A percentile compares a stretch with the other conserved stretches of the same genome.
Conservation (phyloP, 2,113 vertebrate genomes). For the Cynopterus brachyotis region DNA sequence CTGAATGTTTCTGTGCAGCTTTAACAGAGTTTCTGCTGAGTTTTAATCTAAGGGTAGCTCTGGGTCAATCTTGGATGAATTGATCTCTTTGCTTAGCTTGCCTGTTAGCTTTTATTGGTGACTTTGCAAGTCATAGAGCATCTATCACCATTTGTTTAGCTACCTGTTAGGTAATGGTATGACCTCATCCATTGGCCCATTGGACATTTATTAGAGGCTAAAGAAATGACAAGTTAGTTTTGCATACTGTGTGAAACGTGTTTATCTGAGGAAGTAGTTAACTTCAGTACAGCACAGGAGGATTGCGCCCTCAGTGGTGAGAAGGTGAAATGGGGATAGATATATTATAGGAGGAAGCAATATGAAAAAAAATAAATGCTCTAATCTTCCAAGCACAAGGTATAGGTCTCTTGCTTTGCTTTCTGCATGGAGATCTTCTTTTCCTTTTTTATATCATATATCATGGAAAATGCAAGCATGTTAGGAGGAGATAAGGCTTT, state of each 20-base stretch:
- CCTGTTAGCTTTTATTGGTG: neutral
- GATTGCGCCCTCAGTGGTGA: neutral
- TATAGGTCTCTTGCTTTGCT: neutral
- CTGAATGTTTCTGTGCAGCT: neutral
- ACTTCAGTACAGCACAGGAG: neutral
- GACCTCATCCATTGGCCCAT: neutral
- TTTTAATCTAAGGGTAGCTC: neutral
- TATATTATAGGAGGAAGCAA: neutral
- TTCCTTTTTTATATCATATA: neutral
- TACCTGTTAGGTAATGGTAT: neutral
- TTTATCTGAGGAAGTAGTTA: neutral
- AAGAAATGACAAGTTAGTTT: neutral
- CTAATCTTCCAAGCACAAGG: neutral
- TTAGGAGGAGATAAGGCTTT: constrained; percentile 68
- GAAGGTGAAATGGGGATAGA: neutral
- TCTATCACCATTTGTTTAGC: constrained; percentile 14
- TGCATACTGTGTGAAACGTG: neutral
- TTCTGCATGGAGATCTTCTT: neutral
- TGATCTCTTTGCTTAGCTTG: neutral
- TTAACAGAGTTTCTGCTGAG: neutral
- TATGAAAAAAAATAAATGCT: neutral
- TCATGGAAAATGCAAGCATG: neutral
- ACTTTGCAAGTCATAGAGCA: neutral
- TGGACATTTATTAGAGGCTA: neutral
- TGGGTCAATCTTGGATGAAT: neutral